Conservation (phyloP, 1,140 invertebrate species). For the Drosophila nasuta region DNA sequence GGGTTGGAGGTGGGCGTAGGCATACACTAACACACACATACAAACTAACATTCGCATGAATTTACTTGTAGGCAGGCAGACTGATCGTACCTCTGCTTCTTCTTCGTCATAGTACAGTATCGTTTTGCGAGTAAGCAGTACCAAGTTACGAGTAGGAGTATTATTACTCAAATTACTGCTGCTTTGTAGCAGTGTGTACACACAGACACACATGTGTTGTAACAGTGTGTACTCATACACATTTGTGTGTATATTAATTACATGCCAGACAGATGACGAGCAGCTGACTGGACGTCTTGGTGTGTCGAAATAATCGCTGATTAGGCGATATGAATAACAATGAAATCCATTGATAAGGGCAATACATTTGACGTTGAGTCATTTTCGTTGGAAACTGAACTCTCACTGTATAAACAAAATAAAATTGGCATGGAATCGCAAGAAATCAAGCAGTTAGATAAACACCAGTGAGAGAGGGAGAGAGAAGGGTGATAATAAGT, state of each 20-base stretch:
- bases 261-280: not conserved
- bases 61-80: not conserved
- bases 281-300: constrained; percentile 24
- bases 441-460: not conserved
- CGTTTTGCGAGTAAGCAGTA: not conserved
- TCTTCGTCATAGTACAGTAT: not conserved
- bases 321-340: constrained; percentile 41
- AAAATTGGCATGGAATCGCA: constrained; percentile 25
- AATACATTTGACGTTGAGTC: constrained; percentile 28
- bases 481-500: not conserved
- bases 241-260: constrained; percentile 9
- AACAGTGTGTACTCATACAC: not conserved
- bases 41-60: no score
- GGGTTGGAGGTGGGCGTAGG: constrained; percentile 11
- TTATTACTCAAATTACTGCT: constrained; percentile 10
- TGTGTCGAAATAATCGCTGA: constrained; percentile 36
- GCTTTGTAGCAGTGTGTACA: not conserved
- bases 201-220: not conserved
- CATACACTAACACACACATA: not conserved
- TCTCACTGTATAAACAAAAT: constrained; percentile 17
- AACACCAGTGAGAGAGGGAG: no score
- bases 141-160: no score
- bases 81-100: not conserved
- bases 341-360: constrained; percentile 38
- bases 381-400: constrained; percentile 29